Evolutionary conservation across 2,113 vertebrate species (phyloP).

Genomic region (Ceyx melanurus): DNA sequence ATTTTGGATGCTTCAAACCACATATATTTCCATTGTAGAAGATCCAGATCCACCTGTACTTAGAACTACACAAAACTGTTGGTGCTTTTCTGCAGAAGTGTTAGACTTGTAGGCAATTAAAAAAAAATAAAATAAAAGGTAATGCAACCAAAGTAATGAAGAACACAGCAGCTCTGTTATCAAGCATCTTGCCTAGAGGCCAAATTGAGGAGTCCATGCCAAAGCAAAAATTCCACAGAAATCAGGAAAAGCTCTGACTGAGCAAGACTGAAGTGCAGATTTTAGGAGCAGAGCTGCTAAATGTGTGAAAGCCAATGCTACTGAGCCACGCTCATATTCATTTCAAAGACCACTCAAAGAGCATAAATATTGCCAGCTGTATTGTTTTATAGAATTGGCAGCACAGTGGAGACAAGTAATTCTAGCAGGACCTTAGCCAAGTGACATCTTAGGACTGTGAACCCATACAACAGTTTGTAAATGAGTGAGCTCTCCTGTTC

Average conservation of each 20-base stretch:
- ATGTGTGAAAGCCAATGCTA: background rate
- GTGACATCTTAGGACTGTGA: background rate
- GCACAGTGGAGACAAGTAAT: background rate
- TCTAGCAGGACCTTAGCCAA: conserved; percentile 17
- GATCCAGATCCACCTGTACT: background rate
- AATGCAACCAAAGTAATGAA: background rate
- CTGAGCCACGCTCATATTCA: background rate
- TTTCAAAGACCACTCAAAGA: conserved; percentile 31
- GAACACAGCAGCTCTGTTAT: background rate
- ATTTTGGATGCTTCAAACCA: background rate
- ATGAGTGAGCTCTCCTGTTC: conserved; percentile 2
- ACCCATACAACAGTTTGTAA: background rate
- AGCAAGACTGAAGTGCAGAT: background rate
- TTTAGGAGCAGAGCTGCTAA: background rate
- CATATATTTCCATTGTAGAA: background rate
- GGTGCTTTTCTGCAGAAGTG: background rate
- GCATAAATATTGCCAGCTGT: conserved; percentile 51
- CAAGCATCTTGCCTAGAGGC: background rate
- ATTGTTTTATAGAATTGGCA: conserved; percentile 40
- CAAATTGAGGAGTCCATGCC: background rate
- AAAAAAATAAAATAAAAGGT: too few species aligned
- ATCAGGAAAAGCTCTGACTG: background rate
- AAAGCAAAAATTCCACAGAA: background rate
- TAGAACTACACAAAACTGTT: background rate
- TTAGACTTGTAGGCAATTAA: background rate